Evolutionary conservation across 2,888 invertebrate species (phyloP).

Genomic region (Adelphocoris suturalis): DNA sequence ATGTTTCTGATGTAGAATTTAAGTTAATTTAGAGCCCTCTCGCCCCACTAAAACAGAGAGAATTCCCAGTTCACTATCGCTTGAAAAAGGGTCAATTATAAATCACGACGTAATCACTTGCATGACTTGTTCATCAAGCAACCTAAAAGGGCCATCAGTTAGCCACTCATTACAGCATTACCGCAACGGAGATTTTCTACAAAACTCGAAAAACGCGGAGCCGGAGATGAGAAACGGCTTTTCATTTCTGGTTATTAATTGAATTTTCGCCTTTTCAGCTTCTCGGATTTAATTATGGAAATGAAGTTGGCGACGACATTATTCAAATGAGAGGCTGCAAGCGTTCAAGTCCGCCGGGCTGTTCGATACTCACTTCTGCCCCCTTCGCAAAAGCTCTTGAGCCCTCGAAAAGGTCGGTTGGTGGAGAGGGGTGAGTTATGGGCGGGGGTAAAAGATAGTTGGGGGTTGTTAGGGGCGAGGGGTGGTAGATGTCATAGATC

Average conservation of each 20-base stretch:
- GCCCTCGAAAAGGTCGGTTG: no score
- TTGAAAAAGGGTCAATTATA: not conserved
- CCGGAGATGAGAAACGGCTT: conserved; percentile 35
- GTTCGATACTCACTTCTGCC: not conserved
- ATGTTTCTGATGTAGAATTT: no score
- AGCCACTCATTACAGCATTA: not conserved
- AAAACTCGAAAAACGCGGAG: conserved; percentile 32
- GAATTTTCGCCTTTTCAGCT: conserved; percentile 52
- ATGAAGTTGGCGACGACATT: conserved; percentile 44
- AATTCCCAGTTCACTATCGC: not conserved
- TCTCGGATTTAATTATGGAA: conserved; percentile 53
- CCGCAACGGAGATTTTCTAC: not conserved
- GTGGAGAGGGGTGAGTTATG: no score
- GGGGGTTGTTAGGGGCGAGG: no score
- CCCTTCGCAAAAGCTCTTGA: no score
- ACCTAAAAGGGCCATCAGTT: not conserved
- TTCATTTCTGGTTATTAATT: conserved; percentile 56
- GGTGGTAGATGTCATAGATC: no score
- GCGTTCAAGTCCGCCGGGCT: not conserved
- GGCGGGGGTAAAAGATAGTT: no score
- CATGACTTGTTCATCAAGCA: not conserved
- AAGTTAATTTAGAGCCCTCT: no score
- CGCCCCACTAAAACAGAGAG: no score
- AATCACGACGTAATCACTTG: not conserved
- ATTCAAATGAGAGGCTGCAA: conserved; percentile 36